phyloP scores from a whole-genome alignment of 2,888 invertebrate genomes.

The Lepidochitona cinerea region DNA sequence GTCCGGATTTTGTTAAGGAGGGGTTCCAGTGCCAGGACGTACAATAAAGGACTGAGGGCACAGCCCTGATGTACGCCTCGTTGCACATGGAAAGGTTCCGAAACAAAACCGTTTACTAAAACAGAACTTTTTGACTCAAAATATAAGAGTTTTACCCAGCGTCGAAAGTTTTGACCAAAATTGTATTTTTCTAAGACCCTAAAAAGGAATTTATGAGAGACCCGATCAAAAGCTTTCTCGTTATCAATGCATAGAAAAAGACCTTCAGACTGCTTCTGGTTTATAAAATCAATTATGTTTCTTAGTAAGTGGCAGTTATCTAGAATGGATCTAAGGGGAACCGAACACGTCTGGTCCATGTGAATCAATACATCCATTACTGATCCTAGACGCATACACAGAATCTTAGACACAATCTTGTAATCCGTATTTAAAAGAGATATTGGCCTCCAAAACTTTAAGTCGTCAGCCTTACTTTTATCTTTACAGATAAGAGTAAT shows the following conservation, averaged over 20 bases:
- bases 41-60: neutral
- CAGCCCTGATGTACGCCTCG: neutral
- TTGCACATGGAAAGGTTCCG: neutral
- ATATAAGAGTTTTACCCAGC: neutral
- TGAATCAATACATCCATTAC: neutral
- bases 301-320: neutral
- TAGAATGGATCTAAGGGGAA: neutral
- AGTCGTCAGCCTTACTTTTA: neutral
- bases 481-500: neutral
- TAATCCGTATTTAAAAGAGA: neutral
- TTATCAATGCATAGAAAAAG: neutral
- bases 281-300: neutral
- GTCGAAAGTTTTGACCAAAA: neutral
- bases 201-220: neutral
- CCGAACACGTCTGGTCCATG: neutral
- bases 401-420: neutral
- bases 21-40: neutral
- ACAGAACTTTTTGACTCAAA: neutral
- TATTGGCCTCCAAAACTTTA: neutral
- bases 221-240: neutral
- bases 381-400: neutral
- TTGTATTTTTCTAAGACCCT: neutral
- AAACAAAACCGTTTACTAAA: neutral
- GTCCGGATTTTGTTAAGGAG: neutral
- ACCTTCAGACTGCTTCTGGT: neutral